These are phyloP conservation scores for Elysia chlorotica DNA, from an alignment of 1,140 invertebrate species.

Conservation along the genomic window DNA sequence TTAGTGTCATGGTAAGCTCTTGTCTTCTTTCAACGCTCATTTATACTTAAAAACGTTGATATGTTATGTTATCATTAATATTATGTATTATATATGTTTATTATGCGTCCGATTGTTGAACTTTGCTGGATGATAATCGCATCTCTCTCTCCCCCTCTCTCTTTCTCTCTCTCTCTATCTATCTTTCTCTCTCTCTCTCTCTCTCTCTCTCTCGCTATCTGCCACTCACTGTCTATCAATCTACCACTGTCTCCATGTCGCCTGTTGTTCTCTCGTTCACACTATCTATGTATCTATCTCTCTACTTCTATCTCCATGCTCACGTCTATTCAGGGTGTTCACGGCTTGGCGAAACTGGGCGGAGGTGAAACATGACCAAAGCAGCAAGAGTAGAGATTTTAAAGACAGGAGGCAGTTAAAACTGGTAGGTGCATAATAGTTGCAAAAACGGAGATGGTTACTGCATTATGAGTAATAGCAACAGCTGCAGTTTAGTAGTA, in stretches of 20 bases:
- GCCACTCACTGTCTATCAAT: no score
- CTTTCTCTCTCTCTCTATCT: no score
- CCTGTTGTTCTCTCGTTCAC: neutral
- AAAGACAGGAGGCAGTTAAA: neutral
- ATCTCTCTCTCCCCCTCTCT: no score
- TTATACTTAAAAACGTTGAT: neutral
- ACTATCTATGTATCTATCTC: neutral
- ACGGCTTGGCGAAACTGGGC: slow-evolving; percentile 7
- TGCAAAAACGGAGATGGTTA: no score
- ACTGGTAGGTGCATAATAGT: slow-evolving; percentile 17
- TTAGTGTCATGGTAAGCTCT: slow-evolving; percentile 27
- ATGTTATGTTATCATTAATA: no score
- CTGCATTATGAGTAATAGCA: neutral
- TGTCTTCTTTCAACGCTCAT: neutral
- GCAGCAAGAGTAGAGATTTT: neutral
- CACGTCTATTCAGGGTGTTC: neutral
- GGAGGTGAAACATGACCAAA: neutral
- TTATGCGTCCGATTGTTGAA: no score
- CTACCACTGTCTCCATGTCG: no score
- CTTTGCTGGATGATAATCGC: no score
- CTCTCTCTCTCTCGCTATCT: no score
- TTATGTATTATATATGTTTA: no score
- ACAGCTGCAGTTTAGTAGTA: no score
- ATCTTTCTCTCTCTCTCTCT: no score
- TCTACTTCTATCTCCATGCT: neutral